Evolutionary conservation across 2,113 vertebrate genomes (phyloP), one percentile per base, ranked within the genome.

Genomic region (Mus spicilegus): DNA sequence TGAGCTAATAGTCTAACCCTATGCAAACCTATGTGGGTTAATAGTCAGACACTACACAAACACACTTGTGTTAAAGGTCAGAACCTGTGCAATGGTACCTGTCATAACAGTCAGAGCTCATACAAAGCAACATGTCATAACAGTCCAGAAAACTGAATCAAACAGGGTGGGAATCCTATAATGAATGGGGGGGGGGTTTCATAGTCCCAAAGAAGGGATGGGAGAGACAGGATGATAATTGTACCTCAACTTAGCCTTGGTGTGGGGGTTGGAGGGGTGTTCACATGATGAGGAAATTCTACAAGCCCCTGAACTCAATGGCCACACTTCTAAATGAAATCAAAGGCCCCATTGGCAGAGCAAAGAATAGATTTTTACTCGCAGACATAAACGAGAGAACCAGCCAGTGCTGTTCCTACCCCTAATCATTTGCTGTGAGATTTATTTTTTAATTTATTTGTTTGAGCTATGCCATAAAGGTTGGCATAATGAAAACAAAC

Each of bases 401-500:
- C 1, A 8, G 19, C 28, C 70, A 49, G 70, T 49, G 39, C 42
- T 51, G 30, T 73, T 92, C 24, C 46, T 85, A 5, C 70, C 42
- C 84, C 58, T 92, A 75, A 90, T 78, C 75, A 91, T 76, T 85
- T 82, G 26, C 78, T 24, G 73, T 30, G 36, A 89, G 78, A 63
- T 82, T 63, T 87, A 89, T 2, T 33, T 69, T 69, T 14, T 6
- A 33, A 67, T 88, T 86, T 82, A 81, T 67, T 92, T 93, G 3
- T 87, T 90, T 75, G 67, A 73, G 90, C 92, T 54, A 54, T 42
- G 36, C 36, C 26, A 51, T 36, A 89, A 46, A 77, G 72, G 73
- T 86, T 75, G 28, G 96, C 73, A 56, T 85, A 69, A n/a, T 69
- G 56, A 87, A 63, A 77, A 51, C 72, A 94, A 94, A 78, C 28